Base-by-base conservation (phyloP, 1,140 invertebrate genomes). In the Drusus annulatus region DNA sequence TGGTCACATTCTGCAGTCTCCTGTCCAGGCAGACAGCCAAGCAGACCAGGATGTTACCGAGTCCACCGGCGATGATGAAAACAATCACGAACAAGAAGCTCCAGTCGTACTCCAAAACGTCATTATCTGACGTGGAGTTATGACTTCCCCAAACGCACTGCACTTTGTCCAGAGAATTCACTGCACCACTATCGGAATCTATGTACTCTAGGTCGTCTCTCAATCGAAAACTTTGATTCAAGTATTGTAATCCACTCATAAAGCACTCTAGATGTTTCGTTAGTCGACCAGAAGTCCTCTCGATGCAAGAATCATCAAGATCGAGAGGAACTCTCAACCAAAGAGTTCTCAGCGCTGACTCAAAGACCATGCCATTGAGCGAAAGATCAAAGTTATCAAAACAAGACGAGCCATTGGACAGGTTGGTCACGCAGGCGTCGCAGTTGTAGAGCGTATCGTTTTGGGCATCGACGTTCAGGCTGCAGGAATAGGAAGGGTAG, bases 41-140 rank as follows among this genome's bases (percentile, higher is more conserved):
- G 87, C 97, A 97, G 50, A 99, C 97, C 25, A 98, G 90, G 78
- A 97, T 94, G 88, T 98, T 99, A 36, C 97, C 97, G 65, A 98
- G 87, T 15, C 96, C 94, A 19, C 97, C 97, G 8, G 96, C 94
- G 10, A 78, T 36, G 36, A 78, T 78, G 31, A 78, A 78, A 7
- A 78, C 60, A n/a, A 78, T 78, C 62, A 78, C 76, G 25, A 78
- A 78, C 60, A 78, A 25, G 13, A 71, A 80, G 54, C 78, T 79
- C 81, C 81, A 82, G 25, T 79, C 79, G 36, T 79, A 82, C 62
- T 82, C 63, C 50, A 82, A 31, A 3, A 77, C 31, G 15, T 65
- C 69, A 19, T 54, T n/a, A 25, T 68, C 62, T 19, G 28, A 17
- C 2, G 28, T 52, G 1, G 63, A 51, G 13, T 65, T 68, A 45